Conservation (phyloP, 2,797 vertebrate genomes). For the Enteromius viviparus region DNA sequence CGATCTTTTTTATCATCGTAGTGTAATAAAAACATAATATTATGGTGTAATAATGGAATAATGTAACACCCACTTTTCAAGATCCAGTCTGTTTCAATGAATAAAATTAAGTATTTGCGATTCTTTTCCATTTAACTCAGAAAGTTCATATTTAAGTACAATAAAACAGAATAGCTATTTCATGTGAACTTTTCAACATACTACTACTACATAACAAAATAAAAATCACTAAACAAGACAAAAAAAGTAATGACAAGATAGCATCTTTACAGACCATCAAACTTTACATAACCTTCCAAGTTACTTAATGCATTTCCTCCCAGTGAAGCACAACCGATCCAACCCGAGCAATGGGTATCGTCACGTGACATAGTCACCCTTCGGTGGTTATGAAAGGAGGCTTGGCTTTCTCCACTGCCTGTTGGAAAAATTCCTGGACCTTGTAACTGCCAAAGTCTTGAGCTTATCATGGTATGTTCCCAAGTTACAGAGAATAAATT, state of each 20-base stretch:
- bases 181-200: not conserved
- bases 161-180: not conserved
- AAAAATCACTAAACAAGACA: not conserved
- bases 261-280: slow-evolving; percentile 4
- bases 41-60: not conserved
- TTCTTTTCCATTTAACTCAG: not conserved
- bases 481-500: slow-evolving; percentile 47
- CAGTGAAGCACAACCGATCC: slow-evolving; percentile 52
- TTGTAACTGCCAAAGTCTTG: slow-evolving; percentile 50
- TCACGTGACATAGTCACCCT: slow-evolving; percentile 68
- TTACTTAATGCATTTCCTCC: slow-evolving; percentile 56
- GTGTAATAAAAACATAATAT: not conserved
- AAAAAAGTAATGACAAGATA: not conserved
- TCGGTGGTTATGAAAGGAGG: slow-evolving; percentile 58
- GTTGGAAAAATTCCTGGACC: slow-evolving; percentile 58
- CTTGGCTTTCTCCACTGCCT: slow-evolving; percentile 56
- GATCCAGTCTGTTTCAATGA: not conserved
- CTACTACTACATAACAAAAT: slow-evolving; percentile 29
- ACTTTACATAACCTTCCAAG: slow-evolving; percentile 50
- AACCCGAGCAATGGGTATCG: slow-evolving; percentile 49
- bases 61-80: not conserved
- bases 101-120: not conserved
- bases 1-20: not conserved
- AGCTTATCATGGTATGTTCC: slow-evolving; percentile 49
- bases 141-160: not conserved